These are phyloP conservation scores for Anseranas semipalmata DNA, from an alignment of 2,113 vertebrate species.

Conservation along the genomic window DNA sequence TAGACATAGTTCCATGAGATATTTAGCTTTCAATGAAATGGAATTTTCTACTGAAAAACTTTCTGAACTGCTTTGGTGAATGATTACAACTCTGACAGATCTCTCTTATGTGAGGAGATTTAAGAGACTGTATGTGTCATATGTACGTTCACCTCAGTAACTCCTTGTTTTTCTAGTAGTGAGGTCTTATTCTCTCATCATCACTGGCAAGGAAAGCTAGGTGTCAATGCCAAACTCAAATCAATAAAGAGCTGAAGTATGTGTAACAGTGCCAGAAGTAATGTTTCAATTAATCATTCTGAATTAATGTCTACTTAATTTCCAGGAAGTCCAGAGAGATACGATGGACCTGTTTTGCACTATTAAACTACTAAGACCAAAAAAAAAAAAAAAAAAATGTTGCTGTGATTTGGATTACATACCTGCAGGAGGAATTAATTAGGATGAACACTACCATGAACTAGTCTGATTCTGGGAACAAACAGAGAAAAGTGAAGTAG, in stretches of 20 bases:
- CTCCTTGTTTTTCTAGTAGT: conserved; percentile 9
- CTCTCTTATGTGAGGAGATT: neutral
- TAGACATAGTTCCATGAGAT: neutral
- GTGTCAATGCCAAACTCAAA: conserved; percentile 15
- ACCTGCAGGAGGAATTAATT: neutral
- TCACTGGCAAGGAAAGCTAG: neutral
- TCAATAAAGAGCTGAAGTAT: conserved; percentile 39
- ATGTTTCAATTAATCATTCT: conserved; percentile 28
- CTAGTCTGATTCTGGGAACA: neutral
- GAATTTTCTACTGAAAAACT: neutral
- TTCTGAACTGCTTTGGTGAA: neutral
- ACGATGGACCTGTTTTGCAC: neutral
- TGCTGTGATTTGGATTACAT: neutral
- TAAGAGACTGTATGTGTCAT: neutral
- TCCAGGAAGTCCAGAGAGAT: conserved; percentile 54
- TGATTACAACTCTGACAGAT: neutral
- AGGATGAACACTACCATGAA: neutral
- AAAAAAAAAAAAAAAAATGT: neutral
- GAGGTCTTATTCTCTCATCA: neutral
- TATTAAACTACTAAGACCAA: neutral
- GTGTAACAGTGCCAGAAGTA: conserved; percentile 28
- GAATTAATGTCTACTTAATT: conserved; percentile 24
- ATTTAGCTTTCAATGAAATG: neutral
- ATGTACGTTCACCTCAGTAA: neutral
- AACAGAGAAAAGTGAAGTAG: neutral